Evolutionary conservation across 2,113 vertebrate genomes (phyloP).

Genomic region (Rattus rattus): DNA sequence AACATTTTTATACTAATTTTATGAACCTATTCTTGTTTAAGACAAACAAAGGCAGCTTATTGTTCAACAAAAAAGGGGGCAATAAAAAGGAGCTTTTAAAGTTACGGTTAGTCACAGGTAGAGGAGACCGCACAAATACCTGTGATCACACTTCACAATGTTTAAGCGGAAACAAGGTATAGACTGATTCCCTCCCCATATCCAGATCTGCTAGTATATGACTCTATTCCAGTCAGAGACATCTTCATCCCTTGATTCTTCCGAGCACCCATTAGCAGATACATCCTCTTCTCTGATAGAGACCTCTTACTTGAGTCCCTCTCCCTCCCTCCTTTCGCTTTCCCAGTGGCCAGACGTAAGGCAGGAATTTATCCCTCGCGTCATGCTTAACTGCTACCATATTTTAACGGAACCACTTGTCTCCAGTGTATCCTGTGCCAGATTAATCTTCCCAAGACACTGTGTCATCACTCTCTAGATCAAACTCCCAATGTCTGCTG

Average conservation of each 20-base stretch:
- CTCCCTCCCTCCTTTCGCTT: neutral
- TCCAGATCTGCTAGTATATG: neutral
- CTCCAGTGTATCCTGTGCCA: neutral
- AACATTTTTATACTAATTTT: neutral
- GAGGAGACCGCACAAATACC: neutral
- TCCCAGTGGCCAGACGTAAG: neutral
- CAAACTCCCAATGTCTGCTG: neutral
- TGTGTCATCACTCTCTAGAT: neutral
- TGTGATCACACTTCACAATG: neutral
- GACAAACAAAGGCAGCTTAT: neutral
- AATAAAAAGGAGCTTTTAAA: neutral
- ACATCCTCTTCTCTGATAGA: neutral
- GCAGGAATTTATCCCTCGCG: neutral
- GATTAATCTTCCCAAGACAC: slow-evolving; percentile 41
- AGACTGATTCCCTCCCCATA: neutral
- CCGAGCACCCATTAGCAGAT: neutral
- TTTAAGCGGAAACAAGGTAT: neutral
- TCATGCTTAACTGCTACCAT: neutral
- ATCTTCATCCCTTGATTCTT: slow-evolving; percentile 40
- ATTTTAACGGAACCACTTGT: neutral
- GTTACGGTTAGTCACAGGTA: neutral
- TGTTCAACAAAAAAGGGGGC: neutral
- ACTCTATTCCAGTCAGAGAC: slow-evolving; percentile 18
- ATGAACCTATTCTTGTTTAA: slow-evolving; percentile 13
- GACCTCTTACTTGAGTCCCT: neutral